Evolutionary conservation across 1,140 invertebrate species (phyloP).

Genomic region (Scylla paramamosain): DNA sequence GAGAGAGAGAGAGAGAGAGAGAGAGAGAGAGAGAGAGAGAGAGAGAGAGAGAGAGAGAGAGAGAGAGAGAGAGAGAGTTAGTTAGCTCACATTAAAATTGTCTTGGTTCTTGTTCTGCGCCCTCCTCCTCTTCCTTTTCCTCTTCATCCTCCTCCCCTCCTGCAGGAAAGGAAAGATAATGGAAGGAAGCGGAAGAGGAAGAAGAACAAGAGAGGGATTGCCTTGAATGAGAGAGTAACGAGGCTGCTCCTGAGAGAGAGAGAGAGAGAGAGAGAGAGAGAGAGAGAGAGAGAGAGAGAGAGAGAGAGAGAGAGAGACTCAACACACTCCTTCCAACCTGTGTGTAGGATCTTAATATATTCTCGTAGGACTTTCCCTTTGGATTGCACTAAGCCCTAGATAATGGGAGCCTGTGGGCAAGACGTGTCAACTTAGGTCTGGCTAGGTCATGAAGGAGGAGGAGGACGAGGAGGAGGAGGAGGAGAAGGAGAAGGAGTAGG

Average conservation of each 20-base stretch:
- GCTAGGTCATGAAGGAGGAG: background rate
- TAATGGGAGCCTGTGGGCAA: background rate
- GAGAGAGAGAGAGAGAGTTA: slow-evolving; percentile 23
- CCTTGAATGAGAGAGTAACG: background rate
- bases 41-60: background rate
- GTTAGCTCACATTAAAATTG: too few species aligned
- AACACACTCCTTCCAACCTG: background rate
- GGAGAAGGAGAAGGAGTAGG: too few species aligned
- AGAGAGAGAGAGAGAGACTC: background rate
- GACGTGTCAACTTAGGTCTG: background rate
- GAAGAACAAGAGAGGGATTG: background rate
- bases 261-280: slow-evolving; percentile 20
- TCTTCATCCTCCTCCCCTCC: background rate
- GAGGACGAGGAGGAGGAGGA: background rate
- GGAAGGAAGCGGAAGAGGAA: background rate
- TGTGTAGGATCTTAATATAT: background rate
- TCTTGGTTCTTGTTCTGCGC: background rate
- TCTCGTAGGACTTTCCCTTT: background rate
- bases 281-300: slow-evolving; percentile 20
- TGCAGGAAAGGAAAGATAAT: slow-evolving; percentile 21
- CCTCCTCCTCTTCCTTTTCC: background rate
- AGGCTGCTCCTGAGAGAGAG: background rate
- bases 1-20: too few species aligned
- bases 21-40: too few species aligned
- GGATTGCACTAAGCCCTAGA: background rate